Evolutionary conservation across 2,888 invertebrate genomes (phyloP).

Genomic region (Meghimatium bilineatum): DNA sequence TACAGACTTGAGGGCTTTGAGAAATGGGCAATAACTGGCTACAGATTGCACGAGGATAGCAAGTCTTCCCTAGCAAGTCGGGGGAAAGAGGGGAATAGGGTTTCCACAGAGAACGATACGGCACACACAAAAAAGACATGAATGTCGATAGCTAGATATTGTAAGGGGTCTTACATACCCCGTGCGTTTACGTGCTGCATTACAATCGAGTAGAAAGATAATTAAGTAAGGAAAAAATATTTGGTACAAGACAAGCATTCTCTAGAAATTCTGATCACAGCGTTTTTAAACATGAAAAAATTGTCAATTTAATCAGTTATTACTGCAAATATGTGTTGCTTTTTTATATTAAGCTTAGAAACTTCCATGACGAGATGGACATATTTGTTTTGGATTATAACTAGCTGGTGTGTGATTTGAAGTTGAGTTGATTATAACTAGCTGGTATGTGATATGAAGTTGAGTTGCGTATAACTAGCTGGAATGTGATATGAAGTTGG

Average conservation of each 20-base stretch:
- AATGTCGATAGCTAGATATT: background rate
- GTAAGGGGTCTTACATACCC: background rate
- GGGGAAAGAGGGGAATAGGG: background rate
- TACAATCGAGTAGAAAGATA: background rate
- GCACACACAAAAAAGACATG: background rate
- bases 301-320: background rate
- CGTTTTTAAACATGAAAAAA: background rate
- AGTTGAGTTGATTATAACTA: too few relatives aligned
- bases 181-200: background rate
- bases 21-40: background rate
- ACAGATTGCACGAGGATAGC: background rate
- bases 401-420: too few relatives aligned
- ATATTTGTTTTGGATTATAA: too few relatives aligned
- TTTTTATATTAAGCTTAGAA: background rate
- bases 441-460: too few relatives aligned
- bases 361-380: background rate
- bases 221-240: background rate
- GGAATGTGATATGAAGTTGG: too few relatives aligned
- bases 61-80: background rate
- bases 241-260: background rate
- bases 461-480: too few relatives aligned
- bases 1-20: background rate
- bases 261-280: background rate
- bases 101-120: background rate
- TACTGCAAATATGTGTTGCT: background rate